Base-by-base conservation (phyloP, 2,888 invertebrate genomes). In the Perizoma flavofasciatum region DNA sequence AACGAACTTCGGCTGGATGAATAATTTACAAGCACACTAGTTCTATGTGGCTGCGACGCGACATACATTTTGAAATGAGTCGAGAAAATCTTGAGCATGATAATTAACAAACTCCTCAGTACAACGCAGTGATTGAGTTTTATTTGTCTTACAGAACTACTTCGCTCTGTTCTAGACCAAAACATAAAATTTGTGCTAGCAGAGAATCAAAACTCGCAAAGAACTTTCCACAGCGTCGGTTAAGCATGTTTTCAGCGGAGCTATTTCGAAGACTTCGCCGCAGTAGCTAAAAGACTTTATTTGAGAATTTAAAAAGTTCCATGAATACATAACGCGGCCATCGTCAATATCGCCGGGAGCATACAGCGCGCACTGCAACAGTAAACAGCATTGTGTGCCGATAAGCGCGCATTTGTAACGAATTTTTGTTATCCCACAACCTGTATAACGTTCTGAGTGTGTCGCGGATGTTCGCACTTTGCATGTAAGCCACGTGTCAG, bases 21-120 rank as follows among this genome's bases (percentile, higher is more conserved):
- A 78, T 77, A 75, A 77, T 78, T 75, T 72, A 63, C 64, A 66
- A 67, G 73, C 65, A 70, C 74, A 74, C 73, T 77, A 73, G 73
- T 69, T 73, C 68, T 69, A 70, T 77, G 70, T 68, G 66, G 63
- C 56, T 58, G 65, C 67, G 69, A 68, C 66, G 65, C 70, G 67
- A 61, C 69, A 70, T 68, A 67, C 54, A 74, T 70, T 66, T 71
- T 65, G 61, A 73, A 72, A 69, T 66, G 67, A 68, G 66, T 70
- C 67, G 73, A 66, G 66, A 74, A 76, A 71, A 70, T 71, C 73
- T 75, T 68, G 68, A 63, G 50, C 46, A 45, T 33, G 37, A 48
- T 58, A 61, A 63, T 65, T 59, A 66, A 68, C 61, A 63, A 58
- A 52, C 22, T 47, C 41, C 50, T 35, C 55, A 44, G 39, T 43